A percentile compares a stretch with the other conserved stretches of the same genome.
phyloP scores from a whole-genome alignment of 2,113 vertebrate genomes.

The Phalacrocorax aristotelis region DNA sequence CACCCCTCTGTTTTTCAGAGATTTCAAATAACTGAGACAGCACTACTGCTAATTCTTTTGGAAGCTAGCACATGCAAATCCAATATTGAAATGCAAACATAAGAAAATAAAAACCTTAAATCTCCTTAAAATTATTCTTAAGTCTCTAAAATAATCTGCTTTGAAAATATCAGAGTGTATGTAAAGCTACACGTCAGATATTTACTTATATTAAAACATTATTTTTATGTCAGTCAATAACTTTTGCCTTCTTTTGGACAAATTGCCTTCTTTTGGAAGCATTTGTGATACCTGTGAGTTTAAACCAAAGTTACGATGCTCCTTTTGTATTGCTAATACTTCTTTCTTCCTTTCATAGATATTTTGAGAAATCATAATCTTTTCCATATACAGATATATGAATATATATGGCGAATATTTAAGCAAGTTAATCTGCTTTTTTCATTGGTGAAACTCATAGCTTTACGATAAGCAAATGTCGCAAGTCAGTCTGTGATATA shows the following conservation, averaged over 20 bases:
- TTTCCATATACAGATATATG: neutral
- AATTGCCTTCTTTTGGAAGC: neutral
- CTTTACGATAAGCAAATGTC: neutral
- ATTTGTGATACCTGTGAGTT: neutral
- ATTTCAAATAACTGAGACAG: rapidly evolving
- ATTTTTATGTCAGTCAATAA: neutral
- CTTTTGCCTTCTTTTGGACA: neutral
- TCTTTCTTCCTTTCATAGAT: neutral
- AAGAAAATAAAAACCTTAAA: neutral
- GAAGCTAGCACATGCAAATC: neutral
- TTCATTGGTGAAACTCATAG: neutral
- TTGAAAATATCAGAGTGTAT: neutral
- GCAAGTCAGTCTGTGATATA: too few relatives aligned
- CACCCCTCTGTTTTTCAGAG: neutral
- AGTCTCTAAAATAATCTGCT: neutral
- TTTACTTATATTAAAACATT: neutral
- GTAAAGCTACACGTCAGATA: neutral
- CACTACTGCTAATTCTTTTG: neutral
- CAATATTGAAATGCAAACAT: neutral
- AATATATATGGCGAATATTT: neutral
- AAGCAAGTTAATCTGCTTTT: neutral
- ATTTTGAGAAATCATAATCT: neutral
- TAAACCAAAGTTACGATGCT: neutral
- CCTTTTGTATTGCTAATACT: neutral
- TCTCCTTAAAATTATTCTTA: neutral